These are phyloP conservation scores for Arenaria interpres DNA, from an alignment of 2,113 vertebrate genomes.

Conservation along the genomic window DNA sequence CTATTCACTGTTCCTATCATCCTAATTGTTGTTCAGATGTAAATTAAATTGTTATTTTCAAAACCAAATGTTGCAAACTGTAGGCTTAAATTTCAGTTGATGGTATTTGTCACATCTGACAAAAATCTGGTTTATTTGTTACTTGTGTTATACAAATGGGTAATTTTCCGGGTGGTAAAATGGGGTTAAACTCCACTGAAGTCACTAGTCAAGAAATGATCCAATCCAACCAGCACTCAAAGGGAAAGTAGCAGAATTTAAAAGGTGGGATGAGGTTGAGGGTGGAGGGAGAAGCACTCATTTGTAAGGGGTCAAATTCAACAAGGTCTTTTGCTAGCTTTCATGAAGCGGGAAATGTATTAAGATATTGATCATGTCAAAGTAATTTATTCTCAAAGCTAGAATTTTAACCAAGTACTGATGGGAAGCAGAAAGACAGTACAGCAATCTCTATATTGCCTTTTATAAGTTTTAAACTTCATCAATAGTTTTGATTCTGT, in stretches of 20 bases:
- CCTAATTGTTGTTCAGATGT: not conserved
- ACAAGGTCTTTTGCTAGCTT: not conserved
- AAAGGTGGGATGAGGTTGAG: not conserved
- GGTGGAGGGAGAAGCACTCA: not conserved
- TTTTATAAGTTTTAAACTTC: not conserved
- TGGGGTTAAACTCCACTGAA: not conserved
- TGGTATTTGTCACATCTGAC: not conserved
- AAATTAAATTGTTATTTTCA: not conserved
- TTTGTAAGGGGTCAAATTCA: not conserved
- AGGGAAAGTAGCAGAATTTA: not conserved
- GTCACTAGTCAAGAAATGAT: not conserved
- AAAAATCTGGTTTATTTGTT: not conserved
- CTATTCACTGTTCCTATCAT: not conserved
- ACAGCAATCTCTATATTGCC: not conserved
- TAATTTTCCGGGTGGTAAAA: not conserved
- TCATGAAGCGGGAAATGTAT: not conserved
- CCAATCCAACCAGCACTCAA: not conserved
- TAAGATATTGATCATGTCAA: not conserved
- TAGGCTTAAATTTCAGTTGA: not conserved
- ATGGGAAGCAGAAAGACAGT: not conserved
- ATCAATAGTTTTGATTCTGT: not conserved
- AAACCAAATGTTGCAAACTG: not conserved
- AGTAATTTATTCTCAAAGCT: not conserved
- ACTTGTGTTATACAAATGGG: not conserved
- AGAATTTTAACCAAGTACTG: not conserved